Conservation (phyloP, 2,888 invertebrate species). For the Euproctis similis region DNA sequence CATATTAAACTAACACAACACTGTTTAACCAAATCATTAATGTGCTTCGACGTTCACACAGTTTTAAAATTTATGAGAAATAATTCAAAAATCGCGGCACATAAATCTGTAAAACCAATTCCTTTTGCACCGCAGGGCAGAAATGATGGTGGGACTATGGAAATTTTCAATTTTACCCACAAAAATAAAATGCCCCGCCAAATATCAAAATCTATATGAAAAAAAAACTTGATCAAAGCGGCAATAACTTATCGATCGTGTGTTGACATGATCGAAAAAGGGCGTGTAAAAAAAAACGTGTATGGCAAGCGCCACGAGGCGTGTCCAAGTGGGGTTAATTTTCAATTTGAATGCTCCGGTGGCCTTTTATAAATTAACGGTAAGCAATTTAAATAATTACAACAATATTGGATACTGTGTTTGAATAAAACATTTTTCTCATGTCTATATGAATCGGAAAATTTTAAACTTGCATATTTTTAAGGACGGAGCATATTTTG, state of each 20-base stretch:
- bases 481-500: too few species aligned
- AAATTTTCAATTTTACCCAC: slow-evolving; percentile 64
- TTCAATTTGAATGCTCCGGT: slow-evolving; percentile 68
- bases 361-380: slow-evolving; percentile 59
- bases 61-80: slow-evolving; percentile 48
- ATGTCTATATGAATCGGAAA: too few species aligned
- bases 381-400: slow-evolving; percentile 50
- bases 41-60: too few species aligned
- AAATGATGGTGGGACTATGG: slow-evolving; percentile 42
- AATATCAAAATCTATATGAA: slow-evolving; percentile 66
- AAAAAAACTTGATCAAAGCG: slow-evolving; percentile 68
- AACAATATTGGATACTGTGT: slow-evolving; percentile 39
- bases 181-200: slow-evolving; percentile 55
- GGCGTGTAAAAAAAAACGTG: slow-evolving; percentile 52
- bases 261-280: slow-evolving; percentile 71
- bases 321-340: slow-evolving; percentile 69
- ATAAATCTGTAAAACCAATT: slow-evolving; percentile 65
- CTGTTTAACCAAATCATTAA: too few species aligned
- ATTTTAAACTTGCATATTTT: too few species aligned
- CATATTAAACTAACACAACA: too few species aligned
- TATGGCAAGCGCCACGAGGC: slow-evolving; percentile 60
- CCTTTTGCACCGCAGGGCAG: slow-evolving; percentile 55
- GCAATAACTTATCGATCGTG: slow-evolving; percentile 64
- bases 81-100: slow-evolving; percentile 32
- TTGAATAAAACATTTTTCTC: too few species aligned